Base-by-base conservation (phyloP, 2,797 vertebrate species). In the Aulostomus chinensis region DNA sequence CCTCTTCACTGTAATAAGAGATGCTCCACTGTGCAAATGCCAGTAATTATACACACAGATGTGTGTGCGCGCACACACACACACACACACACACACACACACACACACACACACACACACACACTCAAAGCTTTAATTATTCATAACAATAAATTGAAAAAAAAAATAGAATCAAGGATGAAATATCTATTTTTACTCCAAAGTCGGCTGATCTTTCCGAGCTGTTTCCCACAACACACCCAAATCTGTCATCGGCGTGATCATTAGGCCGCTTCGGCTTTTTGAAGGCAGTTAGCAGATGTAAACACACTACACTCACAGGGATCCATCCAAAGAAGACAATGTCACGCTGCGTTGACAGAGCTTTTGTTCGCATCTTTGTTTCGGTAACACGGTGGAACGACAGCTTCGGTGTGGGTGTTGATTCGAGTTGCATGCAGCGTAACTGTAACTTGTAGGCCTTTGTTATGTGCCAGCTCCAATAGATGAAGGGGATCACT, bases 1-100 rank as follows among this genome's bases (percentile, higher is more conserved):
- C 54, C 51, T 73, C 70, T 70, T 34, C 28, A 62, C 52, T 79
- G 62, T 84, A 86, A 85, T 72, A 54, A 79, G 73, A 87, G 82
- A 71, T 33, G 74, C 76, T 77, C 52, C 43, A 35, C 57, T 50
- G 64, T 61, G 48, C 63, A 73, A 77, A 78, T 56, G 51, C 69
- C 73, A 63, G 83, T 84, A 90, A 88, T 86, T 87, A 86, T 14
- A 41, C 36, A 68, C 35, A 57, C 26, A 53, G 4, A 7, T 7
- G 24, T 5, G 24, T 5, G 24, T 25, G n/a, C 21, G 25, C 28
- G 36, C 36, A 26, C 13, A 50, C 13, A 40, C 24, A 31, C 21
- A 31, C 14, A 12, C 12, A 31, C 14, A 12, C 12, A 86, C n/a
- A n/a, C n/a, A n/a, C n/a, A n/a, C n/a, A n/a, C n/a, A n/a, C n/a